Evolutionary conservation across 1,140 invertebrate genomes (phyloP), one percentile per base, ranked within the genome.

Genomic region (Ips nitidus): DNA sequence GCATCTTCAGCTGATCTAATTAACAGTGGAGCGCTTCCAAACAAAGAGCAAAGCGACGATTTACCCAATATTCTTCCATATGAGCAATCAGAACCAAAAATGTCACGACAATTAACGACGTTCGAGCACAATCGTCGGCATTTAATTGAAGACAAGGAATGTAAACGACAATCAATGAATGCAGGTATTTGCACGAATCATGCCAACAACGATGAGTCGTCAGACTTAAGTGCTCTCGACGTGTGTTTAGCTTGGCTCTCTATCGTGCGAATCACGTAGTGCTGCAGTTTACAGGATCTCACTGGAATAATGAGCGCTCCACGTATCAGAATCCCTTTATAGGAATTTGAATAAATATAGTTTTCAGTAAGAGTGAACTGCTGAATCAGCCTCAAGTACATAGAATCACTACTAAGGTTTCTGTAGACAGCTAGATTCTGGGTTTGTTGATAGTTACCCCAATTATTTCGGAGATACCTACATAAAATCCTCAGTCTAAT

Each of bases 171-270:
- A 64, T 64, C 62, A 64, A 38, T 53, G 52, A 64, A 64, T 64
- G 62, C 62, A 53, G 45, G 62, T 64, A 64, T 64, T 64, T 64
- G 50, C 62, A 64, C 41, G 22, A 62, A 62, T 62, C 60, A 62
- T 43, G 41, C 37, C 40, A 50, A 47, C 8, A 55, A 52, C 39
- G 41, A 50, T 53, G 62, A 64, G 50, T 64, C 62, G 62, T 38
- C 39, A 64, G 22, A 64, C 62, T 52, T 64, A 64, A 64, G 62
- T 64, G 62, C 41, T 52, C 50, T 52, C 50, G 22, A 39, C 50
- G 62, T 64, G 62, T 64, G 50, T 64, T 52, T 64, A 52, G 62
- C 62, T 4, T 52, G 62, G 47, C 62, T 52, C 62, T 64, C 57
- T 64, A 50, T 50, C 42, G 22, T 62, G 43, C 43, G 43, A 62